Evolutionary conservation across 2,888 invertebrate species (phyloP).

Genomic region (Molanna angustata): DNA sequence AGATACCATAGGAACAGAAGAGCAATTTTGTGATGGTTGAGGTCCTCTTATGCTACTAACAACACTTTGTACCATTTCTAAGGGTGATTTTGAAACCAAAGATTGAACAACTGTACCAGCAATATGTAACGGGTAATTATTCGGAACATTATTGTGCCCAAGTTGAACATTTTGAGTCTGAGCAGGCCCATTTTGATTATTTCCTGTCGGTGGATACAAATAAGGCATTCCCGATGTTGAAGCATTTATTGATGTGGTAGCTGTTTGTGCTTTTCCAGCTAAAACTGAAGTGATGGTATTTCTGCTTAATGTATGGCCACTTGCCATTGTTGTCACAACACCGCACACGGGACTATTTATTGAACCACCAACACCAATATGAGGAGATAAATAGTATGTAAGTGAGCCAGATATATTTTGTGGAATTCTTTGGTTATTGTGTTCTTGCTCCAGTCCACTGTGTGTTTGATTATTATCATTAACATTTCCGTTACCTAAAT

Average conservation of each 20-base stretch:
- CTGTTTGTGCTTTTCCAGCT: constrained; percentile 72
- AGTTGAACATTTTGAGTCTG: constrained; percentile 24
- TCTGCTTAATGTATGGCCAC: constrained; percentile 72
- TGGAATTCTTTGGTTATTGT: constrained; percentile 24
- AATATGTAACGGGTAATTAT: constrained; percentile 48
- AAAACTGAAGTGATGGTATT: constrained; percentile 80
- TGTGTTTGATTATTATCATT: constrained; percentile 13
- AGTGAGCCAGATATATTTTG: constrained; percentile 20
- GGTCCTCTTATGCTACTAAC: constrained; percentile 67
- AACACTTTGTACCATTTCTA: constrained; percentile 77
- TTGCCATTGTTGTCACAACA: constrained; percentile 56
- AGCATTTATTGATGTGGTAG: constrained; percentile 71
- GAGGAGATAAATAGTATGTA: constrained; percentile 22
- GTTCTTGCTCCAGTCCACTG: constrained; percentile 9
- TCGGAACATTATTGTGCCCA: constrained; percentile 43
- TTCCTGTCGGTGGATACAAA: constrained; percentile 24
- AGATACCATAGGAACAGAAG: constrained; percentile 37
- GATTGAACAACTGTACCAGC: constrained; percentile 53
- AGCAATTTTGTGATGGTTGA: constrained; percentile 38
- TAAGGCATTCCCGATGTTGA: constrained; percentile 39
- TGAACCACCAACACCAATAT: constrained; percentile 11
- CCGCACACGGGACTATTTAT: constrained; percentile 16
- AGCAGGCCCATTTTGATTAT: constrained; percentile 1
- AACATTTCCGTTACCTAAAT: constrained; percentile 4
- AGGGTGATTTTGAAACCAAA: constrained; percentile 59